Conservation (phyloP, 2,888 invertebrate species). For the Scaeva pyrastri region DNA sequence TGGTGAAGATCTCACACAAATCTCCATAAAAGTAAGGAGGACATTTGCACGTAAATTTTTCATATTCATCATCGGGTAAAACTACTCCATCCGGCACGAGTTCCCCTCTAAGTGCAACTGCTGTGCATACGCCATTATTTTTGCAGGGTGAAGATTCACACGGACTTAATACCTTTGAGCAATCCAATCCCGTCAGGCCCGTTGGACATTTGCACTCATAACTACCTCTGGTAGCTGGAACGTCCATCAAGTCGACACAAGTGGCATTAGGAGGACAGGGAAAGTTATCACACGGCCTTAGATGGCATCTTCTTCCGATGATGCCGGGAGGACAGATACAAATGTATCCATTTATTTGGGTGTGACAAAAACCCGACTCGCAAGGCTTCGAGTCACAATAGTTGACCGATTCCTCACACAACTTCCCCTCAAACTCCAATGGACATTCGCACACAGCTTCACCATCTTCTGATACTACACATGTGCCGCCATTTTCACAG, state of each 20-base stretch:
- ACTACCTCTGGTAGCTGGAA: slow-evolving; percentile 83
- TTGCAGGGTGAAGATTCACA: slow-evolving; percentile 82
- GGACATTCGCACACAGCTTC: slow-evolving; percentile 78
- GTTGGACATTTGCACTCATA: slow-evolving; percentile 85
- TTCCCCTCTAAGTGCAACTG: slow-evolving; percentile 80
- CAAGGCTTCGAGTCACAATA: slow-evolving; percentile 85
- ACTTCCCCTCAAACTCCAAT: slow-evolving; percentile 81
- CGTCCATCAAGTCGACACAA: slow-evolving; percentile 83
- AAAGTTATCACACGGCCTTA: slow-evolving; percentile 86
- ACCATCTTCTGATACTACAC: slow-evolving; percentile 80
- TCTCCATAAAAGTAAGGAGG: slow-evolving; percentile 84
- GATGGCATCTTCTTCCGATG: slow-evolving; percentile 85
- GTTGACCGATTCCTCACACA: slow-evolving; percentile 84
- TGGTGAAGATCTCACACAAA: slow-evolving; percentile 84
- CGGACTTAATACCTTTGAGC: slow-evolving; percentile 84
- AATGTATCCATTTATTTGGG: slow-evolving; percentile 82
- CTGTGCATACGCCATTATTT: slow-evolving; percentile 84
- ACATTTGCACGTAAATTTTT: slow-evolving; percentile 84
- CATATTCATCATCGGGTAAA: slow-evolving; percentile 79
- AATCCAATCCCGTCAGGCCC: slow-evolving; percentile 85
- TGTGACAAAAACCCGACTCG: slow-evolving; percentile 83
- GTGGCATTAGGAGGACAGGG: slow-evolving; percentile 85
- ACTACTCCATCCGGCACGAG: slow-evolving; percentile 52
- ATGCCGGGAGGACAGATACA: slow-evolving; percentile 85
- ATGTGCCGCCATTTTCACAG: slow-evolving; percentile 84